phyloP scores from a whole-genome alignment of 2,797 vertebrate genomes.

The Picus viridis region DNA sequence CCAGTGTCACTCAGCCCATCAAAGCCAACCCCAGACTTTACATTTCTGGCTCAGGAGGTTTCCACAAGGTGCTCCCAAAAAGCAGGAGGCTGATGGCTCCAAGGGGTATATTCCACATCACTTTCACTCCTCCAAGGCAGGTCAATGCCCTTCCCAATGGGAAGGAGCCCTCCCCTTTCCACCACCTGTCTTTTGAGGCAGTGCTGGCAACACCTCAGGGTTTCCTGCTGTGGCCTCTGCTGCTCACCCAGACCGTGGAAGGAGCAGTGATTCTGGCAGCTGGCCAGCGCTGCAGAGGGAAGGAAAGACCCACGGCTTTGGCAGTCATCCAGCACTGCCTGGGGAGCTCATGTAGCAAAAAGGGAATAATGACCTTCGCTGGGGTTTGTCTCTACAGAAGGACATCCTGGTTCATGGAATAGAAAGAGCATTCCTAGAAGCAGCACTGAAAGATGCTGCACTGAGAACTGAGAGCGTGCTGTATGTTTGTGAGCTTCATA shows the following conservation, averaged over 20 bases:
- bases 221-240: background rate
- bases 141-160: background rate
- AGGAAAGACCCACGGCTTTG: background rate
- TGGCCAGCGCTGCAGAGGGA: accelerated
- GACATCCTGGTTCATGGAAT: accelerated
- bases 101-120: background rate
- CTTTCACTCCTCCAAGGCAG: background rate
- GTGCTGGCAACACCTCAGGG: background rate
- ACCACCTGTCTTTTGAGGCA: background rate
- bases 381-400: background rate
- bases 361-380: background rate
- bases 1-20: background rate
- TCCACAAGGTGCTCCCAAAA: background rate
- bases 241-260: background rate
- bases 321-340: accelerated
- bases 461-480: background rate
- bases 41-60: background rate
- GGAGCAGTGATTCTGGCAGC: background rate
- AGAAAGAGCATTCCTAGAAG: background rate
- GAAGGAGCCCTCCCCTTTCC: background rate
- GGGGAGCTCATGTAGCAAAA: background rate
- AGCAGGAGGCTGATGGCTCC: accelerated
- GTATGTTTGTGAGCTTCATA: background rate
- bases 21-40: background rate
- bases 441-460: accelerated